These are phyloP conservation scores for Gymnothorax javanicus DNA, from an alignment of 2,797 vertebrate species.

Conservation along the genomic window DNA sequence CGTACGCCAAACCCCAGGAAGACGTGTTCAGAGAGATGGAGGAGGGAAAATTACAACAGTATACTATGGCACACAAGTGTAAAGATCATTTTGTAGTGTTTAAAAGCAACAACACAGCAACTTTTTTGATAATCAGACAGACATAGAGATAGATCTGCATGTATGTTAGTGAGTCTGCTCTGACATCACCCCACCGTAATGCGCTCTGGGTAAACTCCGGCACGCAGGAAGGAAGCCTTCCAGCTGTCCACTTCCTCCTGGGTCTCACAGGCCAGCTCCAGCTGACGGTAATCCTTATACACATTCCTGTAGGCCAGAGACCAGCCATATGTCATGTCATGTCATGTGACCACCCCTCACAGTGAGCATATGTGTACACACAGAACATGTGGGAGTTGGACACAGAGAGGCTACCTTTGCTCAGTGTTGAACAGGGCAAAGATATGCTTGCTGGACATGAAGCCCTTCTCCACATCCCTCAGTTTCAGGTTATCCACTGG, in stretches of 20 bases:
- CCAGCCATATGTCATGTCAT: neutral
- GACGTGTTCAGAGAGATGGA: slow-evolving; percentile 43
- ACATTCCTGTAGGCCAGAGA: slow-evolving; percentile 78
- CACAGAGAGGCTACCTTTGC: slow-evolving; percentile 75
- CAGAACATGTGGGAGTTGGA: neutral
- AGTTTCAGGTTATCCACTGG: slow-evolving; percentile 92
- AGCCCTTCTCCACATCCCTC: slow-evolving; percentile 91
- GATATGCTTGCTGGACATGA: slow-evolving; percentile 96
- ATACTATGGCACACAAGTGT: neutral
- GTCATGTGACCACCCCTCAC: neutral
- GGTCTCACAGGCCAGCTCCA: slow-evolving; percentile 91
- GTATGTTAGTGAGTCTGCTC: neutral
- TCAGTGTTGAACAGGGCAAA: slow-evolving; percentile 95
- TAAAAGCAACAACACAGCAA: neutral
- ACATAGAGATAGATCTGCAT: neutral
- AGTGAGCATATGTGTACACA: neutral
- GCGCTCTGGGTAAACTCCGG: slow-evolving; percentile 92
- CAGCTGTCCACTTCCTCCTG: slow-evolving; percentile 95
- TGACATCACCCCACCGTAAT: slow-evolving; percentile 73
- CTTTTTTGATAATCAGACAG: too few relatives aligned
- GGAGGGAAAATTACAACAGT: neutral
- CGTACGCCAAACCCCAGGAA: slow-evolving; percentile 48
- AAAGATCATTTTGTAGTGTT: neutral
- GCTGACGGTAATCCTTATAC: slow-evolving; percentile 92
- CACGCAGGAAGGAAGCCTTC: slow-evolving; percentile 93